Base-by-base conservation (phyloP, 2,888 invertebrate genomes). In the Phania funesta region DNA sequence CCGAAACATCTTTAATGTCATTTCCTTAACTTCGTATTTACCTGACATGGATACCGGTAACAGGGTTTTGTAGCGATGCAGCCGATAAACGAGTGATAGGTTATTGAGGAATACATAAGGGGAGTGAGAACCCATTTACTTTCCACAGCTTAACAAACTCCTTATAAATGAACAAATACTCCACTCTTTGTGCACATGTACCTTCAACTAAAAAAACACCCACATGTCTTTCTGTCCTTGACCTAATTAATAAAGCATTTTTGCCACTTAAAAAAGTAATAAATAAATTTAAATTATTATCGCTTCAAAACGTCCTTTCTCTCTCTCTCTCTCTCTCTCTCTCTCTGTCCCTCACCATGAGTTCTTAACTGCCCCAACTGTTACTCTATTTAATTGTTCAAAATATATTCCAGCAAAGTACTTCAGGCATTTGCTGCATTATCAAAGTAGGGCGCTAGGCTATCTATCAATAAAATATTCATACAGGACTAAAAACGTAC, bases 371-470 rank as follows among this genome's bases (percentile, higher is more conserved):
- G 52, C 41, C 24, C 32, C 68, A 76, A 76, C 67, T 76, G 76
- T 76, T 76, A 68, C 52, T 32, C 1, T 13, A 32, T 20, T 58
- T 41, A 58, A 38, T 65, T 65, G 56, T 50, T 58, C 29, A 62
- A 16, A 52, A 60, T 26, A 44, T 38, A 52, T 18, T 26, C 0
- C 41, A 44, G 29, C 20, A 44, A 41, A 52, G n/a, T 29, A 56
- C 50, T 48, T 16, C 11, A 67, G 46, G 18, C 75, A 76, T 58
- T 76, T 60, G 26, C 29, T 29, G 13, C 6, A 35, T 44, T 64
- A 74, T 84, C 84, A 83, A 84, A 65, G 84, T 84, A 84, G 84
- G 84, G 84, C 84, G 81, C 84, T 84, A 68, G 80, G 83, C 73
- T 84, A 84, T 84, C 84, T 82, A 78, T 78, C 78, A 82, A 82